These are phyloP conservation scores for Ibycter americanus DNA, from an alignment of 2,797 vertebrate species.

Conservation along the genomic window DNA sequence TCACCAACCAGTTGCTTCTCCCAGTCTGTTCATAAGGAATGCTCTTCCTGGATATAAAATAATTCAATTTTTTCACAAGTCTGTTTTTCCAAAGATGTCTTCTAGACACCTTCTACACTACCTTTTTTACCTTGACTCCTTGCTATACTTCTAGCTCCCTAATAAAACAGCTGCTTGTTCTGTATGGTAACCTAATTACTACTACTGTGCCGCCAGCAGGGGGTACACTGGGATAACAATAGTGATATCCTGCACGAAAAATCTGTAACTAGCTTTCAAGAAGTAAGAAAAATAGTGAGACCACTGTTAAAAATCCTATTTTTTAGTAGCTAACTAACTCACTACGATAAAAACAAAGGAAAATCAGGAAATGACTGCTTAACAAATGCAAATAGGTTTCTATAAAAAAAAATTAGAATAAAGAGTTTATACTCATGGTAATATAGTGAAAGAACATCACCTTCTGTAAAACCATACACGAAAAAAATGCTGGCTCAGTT, in stretches of 20 bases:
- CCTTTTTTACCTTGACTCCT: not conserved
- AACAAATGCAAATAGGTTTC: not conserved
- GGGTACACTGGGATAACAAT: not conserved
- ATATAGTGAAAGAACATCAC: not conserved
- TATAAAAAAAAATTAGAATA: not conserved
- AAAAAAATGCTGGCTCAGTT: not conserved
- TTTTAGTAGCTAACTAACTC: not conserved
- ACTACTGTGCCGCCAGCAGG: conserved; percentile 19
- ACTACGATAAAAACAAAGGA: not conserved
- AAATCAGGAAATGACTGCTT: not conserved
- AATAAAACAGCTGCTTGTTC: not conserved
- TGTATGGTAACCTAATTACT: not conserved
- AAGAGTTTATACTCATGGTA: not conserved
- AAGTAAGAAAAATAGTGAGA: not conserved
- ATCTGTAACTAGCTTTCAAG: not conserved
- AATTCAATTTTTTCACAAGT: not conserved
- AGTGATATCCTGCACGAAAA: not conserved
- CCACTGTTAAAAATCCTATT: not conserved
- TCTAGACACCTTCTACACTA: not conserved
- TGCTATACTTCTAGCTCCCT: not conserved
- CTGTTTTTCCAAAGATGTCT: not conserved
- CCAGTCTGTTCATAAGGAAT: not conserved
- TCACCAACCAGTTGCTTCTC: not conserved
- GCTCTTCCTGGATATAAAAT: not conserved
- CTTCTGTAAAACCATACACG: not conserved